These are phyloP conservation scores for Rhysida immarginata DNA, from an alignment of 1,140 invertebrate species.

Conservation along the genomic window DNA sequence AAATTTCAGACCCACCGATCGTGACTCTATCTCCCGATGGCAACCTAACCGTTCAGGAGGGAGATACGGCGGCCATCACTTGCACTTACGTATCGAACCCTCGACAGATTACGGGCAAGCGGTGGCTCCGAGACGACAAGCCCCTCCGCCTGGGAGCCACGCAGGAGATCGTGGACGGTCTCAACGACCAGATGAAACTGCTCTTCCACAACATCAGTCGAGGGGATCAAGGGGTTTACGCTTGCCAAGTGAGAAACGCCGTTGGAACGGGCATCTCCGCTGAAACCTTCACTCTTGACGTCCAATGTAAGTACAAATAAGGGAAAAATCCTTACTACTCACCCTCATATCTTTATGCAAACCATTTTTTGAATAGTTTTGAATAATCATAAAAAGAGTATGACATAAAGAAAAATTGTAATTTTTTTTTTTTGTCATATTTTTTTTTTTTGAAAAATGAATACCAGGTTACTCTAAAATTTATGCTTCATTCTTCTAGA, in stretches of 20 bases:
- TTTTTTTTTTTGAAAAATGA: no score
- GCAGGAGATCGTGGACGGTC: constrained; percentile 3
- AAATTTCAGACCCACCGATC: constrained; percentile 18
- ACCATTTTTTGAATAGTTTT: constrained; percentile 10
- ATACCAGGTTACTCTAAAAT: no score
- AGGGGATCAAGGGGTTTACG: constrained; percentile 62
- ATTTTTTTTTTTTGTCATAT: no score
- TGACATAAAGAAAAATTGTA: neutral
- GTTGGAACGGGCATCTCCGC: constrained; percentile 53
- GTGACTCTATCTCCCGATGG: constrained; percentile 19
- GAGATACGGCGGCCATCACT: constrained; percentile 14
- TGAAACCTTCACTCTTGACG: constrained; percentile 49
- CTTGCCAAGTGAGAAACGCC: constrained; percentile 55
- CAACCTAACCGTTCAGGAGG: constrained; percentile 19
- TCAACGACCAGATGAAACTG: constrained; percentile 27
- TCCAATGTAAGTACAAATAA: constrained; percentile 61
- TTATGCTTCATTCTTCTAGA: no score
- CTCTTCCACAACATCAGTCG: constrained; percentile 57
- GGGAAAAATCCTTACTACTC: no score
- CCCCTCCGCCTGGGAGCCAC: constrained; percentile 7
- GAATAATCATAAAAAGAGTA: constrained; percentile 8
- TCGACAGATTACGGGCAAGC: constrained; percentile 16
- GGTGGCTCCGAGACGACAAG: constrained; percentile 10
- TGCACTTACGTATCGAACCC: constrained; percentile 22
- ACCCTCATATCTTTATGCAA: constrained; percentile 5